Base-by-base conservation (phyloP, 2,888 invertebrate genomes). In the Cataglyphis rosenhaueri region DNA sequence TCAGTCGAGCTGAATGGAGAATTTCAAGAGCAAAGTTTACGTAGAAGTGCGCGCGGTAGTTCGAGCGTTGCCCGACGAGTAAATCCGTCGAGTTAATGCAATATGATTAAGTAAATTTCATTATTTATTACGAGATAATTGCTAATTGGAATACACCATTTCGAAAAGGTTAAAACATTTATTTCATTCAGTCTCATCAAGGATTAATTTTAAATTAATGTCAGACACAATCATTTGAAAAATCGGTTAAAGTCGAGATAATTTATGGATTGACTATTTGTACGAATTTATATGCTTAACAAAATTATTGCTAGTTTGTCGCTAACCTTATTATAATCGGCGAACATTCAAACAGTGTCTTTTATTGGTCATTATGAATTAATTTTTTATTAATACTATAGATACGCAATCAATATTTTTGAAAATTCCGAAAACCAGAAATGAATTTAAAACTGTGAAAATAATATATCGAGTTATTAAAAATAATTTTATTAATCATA, bases 21-120 rank as follows among this genome's bases (percentile, higher is more conserved):
- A 79, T 73, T 79, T 73, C 78, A 59, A 41, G 55, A 78, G 59
- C 59, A 59, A 78, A 79, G 74, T 73, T 79, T 79, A 73, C 44
- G 55, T 35, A 76, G 70, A 79, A 73, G 44, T 44, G 57, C 25
- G 38, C 38, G 68, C 59, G 12, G 12, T 2, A n/a, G 48, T 52
- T 9, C 9, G 57, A 35, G 44, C 15, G 29, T 29, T 15, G n/a
- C 15, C 32, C 44, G 57, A 15, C 29, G 44, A 12, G 59, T 59
- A 59, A 79, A 73, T 59, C 44, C 35, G 59, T n/a, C 8, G 1
- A 52, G 59, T 79, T 74, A 79, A 35, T 18, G 44, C 59, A 73
- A 59, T 78, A 59, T 25, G 41, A 78, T 78, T 57, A 61, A 57
- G 44, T 61, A 73, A 79, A 79, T 59, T 44, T 59, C 3, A 44